Evolutionary conservation across 2,888 invertebrate genomes (phyloP).

Genomic region (Cordilura impudica): DNA sequence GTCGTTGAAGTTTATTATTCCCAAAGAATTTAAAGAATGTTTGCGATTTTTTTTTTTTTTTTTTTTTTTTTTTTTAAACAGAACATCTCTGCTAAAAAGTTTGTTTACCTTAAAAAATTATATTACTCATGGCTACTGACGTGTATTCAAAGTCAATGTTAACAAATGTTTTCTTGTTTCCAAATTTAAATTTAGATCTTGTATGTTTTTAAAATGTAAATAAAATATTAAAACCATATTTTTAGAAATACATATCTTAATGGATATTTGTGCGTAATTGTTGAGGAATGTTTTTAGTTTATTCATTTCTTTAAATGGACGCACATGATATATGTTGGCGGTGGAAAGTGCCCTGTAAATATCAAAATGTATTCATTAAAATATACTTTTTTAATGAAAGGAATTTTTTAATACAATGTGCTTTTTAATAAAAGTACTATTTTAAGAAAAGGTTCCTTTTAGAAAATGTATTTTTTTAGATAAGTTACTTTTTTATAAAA

Average conservation of each 20-base stretch:
- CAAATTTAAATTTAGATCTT: slow-evolving; percentile 37
- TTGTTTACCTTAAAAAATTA: slow-evolving; percentile 44
- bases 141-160: slow-evolving; percentile 33
- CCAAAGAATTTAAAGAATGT: slow-evolving; percentile 50
- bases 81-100: not conserved
- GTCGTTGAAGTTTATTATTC: slow-evolving; percentile 36
- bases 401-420: no score
- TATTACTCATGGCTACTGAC: slow-evolving; percentile 3
- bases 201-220: not conserved
- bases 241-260: slow-evolving; percentile 1
- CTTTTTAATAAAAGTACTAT: no score
- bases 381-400: no score
- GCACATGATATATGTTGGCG: no score
- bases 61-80: not conserved
- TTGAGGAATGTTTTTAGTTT: not conserved
- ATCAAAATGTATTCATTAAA: no score
- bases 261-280: slow-evolving; percentile 9
- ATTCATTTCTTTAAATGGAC: no score
- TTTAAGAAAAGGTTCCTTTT: no score
- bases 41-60: slow-evolving; percentile 3
- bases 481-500: no score
- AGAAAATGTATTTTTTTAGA: no score
- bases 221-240: slow-evolving; percentile 11
- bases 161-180: slow-evolving; percentile 35
- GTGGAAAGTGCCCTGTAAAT: no score